Base-by-base conservation (phyloP, 1,140 invertebrate species). In the Lucilia sericata region DNA sequence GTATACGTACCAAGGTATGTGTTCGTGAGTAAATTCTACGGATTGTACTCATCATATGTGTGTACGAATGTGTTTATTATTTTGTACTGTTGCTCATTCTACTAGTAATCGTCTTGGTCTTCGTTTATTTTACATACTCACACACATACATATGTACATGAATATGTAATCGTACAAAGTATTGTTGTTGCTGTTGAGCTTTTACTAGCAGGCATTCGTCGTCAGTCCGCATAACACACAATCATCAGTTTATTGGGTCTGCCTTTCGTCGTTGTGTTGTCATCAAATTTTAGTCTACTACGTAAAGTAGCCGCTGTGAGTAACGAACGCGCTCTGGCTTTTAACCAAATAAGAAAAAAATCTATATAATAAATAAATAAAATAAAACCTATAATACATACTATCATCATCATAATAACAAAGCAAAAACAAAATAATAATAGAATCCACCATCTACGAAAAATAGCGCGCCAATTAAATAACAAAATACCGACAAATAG, bases 281-380 rank as follows among this genome's bases (percentile, higher is more conserved):
- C 76, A 80, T 80, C 76, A 80, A 80, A 80, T 80, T 80, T 80
- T 49, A 80, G 76, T 80, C 76, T 80, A 80, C 76, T 80, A 80
- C 76, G 76, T 80, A 80, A 51, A 80, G 76, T 80, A 51, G 76
- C 21, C 76, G 76, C 76, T 21, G 76, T 80, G 76, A 80, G 76
- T 80, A 80, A 80, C 76, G 76, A 80, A 49, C 42, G 76, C 47
- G 76, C 36, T 49, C 65, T 21, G 21, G n/a, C 47, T 76, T 80
- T 80, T 80, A 74, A 74, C 34, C 19, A 83, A 74, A 19, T 47
- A 25, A 65, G 60, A 82, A 36, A 82, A 13, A 60, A 55, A 82
- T 25, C 65, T 7, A 65, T 51, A n/a, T n/a, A n/a, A n/a, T n/a
- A n/a, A n/a, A n/a, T n/a, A n/a, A n/a, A n/a, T n/a, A 65, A 19